Percentiles rank a stretch among this genome's conserved stretches.
Evolutionary conservation across 2,797 vertebrate genomes (phyloP).

Genomic region (Falco peregrinus): DNA sequence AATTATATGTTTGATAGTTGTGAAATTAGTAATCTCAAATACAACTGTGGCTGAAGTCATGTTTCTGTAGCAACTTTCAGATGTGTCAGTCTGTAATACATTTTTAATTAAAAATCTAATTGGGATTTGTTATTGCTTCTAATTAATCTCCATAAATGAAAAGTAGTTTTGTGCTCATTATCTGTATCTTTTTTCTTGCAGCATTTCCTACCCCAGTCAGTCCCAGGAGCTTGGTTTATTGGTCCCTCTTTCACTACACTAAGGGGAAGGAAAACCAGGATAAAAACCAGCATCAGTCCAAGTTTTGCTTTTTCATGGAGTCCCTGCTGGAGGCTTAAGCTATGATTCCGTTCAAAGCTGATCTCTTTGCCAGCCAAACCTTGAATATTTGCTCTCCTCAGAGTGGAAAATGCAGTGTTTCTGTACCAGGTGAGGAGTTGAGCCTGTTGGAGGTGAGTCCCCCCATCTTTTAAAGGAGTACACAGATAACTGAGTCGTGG

Average conservation of each 20-base stretch:
- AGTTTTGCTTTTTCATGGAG: background rate
- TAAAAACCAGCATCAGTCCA: background rate
- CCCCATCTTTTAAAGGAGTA: background rate
- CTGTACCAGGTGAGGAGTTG: background rate
- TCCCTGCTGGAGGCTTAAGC: background rate
- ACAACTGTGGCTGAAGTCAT: background rate
- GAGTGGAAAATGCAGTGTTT: background rate
- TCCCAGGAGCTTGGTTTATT: background rate
- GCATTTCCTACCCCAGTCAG: background rate
- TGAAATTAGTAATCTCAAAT: background rate
- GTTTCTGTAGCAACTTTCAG: background rate
- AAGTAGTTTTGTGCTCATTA: background rate
- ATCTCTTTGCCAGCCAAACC: background rate
- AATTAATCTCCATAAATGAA: background rate
- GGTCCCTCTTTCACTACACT: background rate
- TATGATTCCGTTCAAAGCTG: background rate
- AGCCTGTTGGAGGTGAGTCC: accelerated
- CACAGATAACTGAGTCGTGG: background rate
- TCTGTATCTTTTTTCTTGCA: background rate
- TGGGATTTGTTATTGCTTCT: background rate
- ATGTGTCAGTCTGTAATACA: background rate
- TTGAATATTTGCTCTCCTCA: background rate
- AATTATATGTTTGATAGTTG: background rate
- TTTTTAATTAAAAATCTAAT: conserved; percentile 26
- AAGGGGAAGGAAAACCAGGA: background rate